Conservation (phyloP, 2,888 invertebrate genomes). For the Trachelus troglodyta region DNA sequence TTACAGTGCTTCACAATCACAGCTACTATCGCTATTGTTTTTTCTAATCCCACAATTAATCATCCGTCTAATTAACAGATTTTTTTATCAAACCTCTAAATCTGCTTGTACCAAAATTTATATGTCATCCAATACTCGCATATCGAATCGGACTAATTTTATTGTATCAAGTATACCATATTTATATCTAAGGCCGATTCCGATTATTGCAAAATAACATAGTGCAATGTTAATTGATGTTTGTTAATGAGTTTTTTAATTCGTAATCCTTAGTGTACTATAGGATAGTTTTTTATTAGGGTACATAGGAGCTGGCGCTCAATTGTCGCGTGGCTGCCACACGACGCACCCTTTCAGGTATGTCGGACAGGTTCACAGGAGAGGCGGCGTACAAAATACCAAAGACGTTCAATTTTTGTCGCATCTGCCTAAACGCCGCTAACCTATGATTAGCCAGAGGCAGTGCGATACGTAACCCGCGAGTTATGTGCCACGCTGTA, state of each 20-base stretch:
- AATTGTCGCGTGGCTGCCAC: slow-evolving; percentile 50
- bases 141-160: not conserved
- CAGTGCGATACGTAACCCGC: not conserved
- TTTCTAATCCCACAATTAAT: not conserved
- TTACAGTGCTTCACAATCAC: not conserved
- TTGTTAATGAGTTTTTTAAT: not conserved
- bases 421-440: slow-evolving; percentile 58
- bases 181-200: too few species aligned
- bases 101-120: not conserved
- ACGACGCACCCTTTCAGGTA: slow-evolving; percentile 24
- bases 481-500: not conserved
- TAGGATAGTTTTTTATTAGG: not conserved
- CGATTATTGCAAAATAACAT: too few species aligned
- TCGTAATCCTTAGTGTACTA: not conserved
- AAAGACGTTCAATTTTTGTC: slow-evolving; percentile 48
- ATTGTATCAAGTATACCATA: too few species aligned
- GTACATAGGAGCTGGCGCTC: slow-evolving; percentile 21
- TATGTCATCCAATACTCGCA: not conserved
- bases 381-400: not conserved
- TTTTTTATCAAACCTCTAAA: not conserved
- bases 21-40: not conserved
- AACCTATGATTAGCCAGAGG: slow-evolving; percentile 46
- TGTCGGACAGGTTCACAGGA: slow-evolving; percentile 7
- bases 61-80: not conserved
- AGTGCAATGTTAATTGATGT: not conserved